phyloP scores from a whole-genome alignment of 2,888 invertebrate species.

The Rosalia funebris region DNA sequence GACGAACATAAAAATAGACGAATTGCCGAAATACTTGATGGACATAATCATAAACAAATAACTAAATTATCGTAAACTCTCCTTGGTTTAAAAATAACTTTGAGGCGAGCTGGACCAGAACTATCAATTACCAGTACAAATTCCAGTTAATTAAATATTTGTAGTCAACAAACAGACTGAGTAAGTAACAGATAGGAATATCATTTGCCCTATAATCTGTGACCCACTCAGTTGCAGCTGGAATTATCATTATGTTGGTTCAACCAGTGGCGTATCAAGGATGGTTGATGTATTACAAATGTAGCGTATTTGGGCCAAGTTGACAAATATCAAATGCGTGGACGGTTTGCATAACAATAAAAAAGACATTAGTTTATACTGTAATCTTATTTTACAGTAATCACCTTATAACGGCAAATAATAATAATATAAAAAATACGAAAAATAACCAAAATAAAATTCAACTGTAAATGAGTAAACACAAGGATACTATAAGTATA shows the following conservation, averaged over 20 bases:
- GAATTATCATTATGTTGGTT: constrained; percentile 20
- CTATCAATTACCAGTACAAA: neutral
- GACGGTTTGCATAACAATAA: too few relatives aligned
- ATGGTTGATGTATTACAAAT: too few relatives aligned
- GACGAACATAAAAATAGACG: constrained; percentile 23
- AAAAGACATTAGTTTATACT: too few relatives aligned
- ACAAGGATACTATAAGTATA: too few relatives aligned
- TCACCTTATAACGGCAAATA: too few relatives aligned
- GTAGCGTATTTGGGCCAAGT: too few relatives aligned
- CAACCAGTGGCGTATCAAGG: neutral
- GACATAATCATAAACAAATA: constrained; percentile 28
- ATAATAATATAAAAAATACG: too few relatives aligned
- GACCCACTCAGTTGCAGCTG: constrained; percentile 30
- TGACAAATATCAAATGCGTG: too few relatives aligned
- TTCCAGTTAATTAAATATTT: constrained; percentile 16
- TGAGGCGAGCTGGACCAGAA: neutral
- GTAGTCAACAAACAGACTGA: constrained; percentile 13
- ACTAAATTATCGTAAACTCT: constrained; percentile 23
- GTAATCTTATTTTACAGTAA: too few relatives aligned
- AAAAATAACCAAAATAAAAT: too few relatives aligned
- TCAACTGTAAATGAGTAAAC: too few relatives aligned
- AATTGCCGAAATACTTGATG: constrained; percentile 24
- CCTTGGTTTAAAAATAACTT: constrained; percentile 25
- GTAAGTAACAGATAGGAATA: constrained; percentile 7
- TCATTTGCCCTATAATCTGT: constrained; percentile 32